Conservation (phyloP, 1,140 invertebrate genomes). For the Pseudomyrmex flavicornis region DNA sequence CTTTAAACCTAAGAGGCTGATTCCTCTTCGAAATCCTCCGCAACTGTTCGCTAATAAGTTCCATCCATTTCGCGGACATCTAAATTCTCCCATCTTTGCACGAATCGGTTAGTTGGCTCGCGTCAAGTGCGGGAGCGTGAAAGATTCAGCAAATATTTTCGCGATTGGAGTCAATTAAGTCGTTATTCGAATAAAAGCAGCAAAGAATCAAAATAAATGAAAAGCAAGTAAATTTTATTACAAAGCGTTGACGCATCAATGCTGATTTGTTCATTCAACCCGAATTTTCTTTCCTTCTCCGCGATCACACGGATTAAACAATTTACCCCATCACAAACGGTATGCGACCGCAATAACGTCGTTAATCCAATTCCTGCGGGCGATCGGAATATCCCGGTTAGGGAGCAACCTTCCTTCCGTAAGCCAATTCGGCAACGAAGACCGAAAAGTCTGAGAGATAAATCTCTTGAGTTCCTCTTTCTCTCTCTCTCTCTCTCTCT, state of each 20-base stretch:
- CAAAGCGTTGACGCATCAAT: not conserved
- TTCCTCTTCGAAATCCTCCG: conserved; percentile 67
- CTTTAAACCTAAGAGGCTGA: conserved; percentile 79
- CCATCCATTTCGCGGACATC: conserved; percentile 13
- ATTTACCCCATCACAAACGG: not conserved
- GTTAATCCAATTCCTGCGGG: conserved; percentile 26
- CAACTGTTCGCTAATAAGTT: conserved; percentile 36
- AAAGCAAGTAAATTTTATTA: too few relatives aligned
- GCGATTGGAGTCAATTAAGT: not conserved
- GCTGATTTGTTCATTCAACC: not conserved
- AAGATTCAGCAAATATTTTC: conserved; percentile 1
- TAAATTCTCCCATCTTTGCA: conserved; percentile 49
- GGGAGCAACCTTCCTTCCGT: not conserved
- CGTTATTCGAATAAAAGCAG: too few relatives aligned
- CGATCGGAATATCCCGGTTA: conserved; percentile 18
- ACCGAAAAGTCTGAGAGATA: conserved; percentile 18
- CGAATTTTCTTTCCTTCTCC: not conserved
- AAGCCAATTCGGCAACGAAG: conserved; percentile 45
- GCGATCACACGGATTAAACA: not conserved
- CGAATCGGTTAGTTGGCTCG: not conserved
- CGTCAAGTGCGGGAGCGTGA: not conserved
- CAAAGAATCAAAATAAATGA: not conserved
- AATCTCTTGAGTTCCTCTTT: conserved; percentile 13
- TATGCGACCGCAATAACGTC: conserved; percentile 13
- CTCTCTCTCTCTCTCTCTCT: not conserved